These are phyloP conservation scores for Nematostella vectensis DNA, from an alignment of 92 coral and sea anemone genomes.

Conservation along the genomic window DNA sequence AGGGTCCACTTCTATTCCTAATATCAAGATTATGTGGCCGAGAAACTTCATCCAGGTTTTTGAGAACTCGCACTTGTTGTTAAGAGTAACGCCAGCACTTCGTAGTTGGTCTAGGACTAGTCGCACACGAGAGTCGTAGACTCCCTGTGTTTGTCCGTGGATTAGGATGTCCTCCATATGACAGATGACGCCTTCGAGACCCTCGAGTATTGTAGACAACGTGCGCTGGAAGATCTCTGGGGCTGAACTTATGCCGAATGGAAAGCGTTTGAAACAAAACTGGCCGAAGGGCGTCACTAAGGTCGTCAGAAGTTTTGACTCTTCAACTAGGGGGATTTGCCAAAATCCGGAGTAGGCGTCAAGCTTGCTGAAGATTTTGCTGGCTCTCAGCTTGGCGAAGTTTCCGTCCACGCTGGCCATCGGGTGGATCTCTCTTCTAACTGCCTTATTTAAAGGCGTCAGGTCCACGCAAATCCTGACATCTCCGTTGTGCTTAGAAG, in stretches of 20 bases:
- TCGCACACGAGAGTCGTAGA: constrained; percentile 19
- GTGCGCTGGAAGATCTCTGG: too few species aligned
- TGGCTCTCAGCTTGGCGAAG: constrained; percentile 21
- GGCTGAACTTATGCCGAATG: too few species aligned
- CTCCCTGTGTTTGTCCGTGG: constrained; percentile 22
- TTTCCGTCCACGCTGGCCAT: constrained; percentile 33
- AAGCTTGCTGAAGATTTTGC: constrained; percentile 26
- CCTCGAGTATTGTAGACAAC: too few species aligned
- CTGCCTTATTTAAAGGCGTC: constrained; percentile 33
- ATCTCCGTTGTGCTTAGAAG: constrained; percentile 23
- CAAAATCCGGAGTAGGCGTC: constrained; percentile 38
- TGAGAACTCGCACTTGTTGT: constrained; percentile 41
- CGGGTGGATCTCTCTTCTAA: constrained; percentile 25
- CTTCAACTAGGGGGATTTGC: constrained; percentile 33
- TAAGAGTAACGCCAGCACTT: constrained; percentile 36
- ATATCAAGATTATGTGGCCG: constrained; percentile 11
- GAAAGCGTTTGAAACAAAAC: too few species aligned
- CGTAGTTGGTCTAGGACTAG: constrained; percentile 16
- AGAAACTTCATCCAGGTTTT: constrained; percentile 25
- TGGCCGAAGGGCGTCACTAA: too few species aligned
- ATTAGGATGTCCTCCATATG: constrained; percentile 39
- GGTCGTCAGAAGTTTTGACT: too few species aligned
- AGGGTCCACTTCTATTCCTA: constrained; percentile 12
- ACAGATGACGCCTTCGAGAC: too few species aligned
- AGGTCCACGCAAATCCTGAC: constrained; percentile 36